Conservation (phyloP, 2,888 invertebrate species). For the Ectropis crepuscularia region DNA sequence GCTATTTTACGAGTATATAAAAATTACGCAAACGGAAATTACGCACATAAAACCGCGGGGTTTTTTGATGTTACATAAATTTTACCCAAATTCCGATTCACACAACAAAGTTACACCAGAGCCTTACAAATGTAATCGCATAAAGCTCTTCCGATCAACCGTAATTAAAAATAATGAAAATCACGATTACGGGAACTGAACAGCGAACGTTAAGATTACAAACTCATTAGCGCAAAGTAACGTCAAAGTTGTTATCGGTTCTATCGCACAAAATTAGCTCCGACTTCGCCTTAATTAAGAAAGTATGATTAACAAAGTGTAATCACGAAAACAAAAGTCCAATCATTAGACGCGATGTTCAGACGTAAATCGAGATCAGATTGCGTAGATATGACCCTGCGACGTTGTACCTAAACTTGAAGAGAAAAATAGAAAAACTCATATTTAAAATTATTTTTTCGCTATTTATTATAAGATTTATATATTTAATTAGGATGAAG, state of each 20-base stretch:
- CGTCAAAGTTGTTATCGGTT: conserved; percentile 69
- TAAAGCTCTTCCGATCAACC: conserved; percentile 36
- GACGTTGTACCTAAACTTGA: not conserved
- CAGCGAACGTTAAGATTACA: conserved; percentile 56
- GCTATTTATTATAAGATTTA: too few relatives aligned
- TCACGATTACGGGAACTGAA: conserved; percentile 53
- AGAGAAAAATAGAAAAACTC: not conserved
- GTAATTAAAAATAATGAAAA: conserved; percentile 57
- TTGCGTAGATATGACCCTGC: conserved; percentile 28
- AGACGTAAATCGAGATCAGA: conserved; percentile 34
- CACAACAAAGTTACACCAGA: too few relatives aligned
- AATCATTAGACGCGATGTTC: conserved; percentile 66
- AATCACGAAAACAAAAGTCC: conserved; percentile 82
- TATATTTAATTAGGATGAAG: too few relatives aligned
- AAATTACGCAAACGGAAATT: too few relatives aligned
- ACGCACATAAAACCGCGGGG: too few relatives aligned
- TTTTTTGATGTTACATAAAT: too few relatives aligned
- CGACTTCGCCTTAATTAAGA: conserved; percentile 81
- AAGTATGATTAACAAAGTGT: conserved; percentile 83
- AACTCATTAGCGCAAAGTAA: conserved; percentile 68
- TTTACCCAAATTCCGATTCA: too few relatives aligned
- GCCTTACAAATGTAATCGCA: not conserved
- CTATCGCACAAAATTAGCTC: conserved; percentile 74
- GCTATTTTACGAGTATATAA: too few relatives aligned
- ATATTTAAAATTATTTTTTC: too few relatives aligned